Percentiles rank a stretch among this genome's conserved stretches.
phyloP scores from a whole-genome alignment of 2,888 invertebrate genomes.

The Idaea straminata region DNA sequence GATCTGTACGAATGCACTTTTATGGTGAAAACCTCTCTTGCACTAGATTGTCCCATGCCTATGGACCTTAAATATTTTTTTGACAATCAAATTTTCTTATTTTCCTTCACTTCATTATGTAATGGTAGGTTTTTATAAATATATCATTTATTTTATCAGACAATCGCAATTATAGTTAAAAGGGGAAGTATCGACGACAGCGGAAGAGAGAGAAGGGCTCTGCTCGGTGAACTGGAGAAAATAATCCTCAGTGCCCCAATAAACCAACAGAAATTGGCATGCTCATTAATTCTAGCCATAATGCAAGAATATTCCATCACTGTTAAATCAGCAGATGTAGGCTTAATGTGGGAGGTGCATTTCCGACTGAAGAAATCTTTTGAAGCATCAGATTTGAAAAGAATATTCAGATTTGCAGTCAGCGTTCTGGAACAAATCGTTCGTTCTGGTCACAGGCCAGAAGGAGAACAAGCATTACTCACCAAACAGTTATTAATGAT shows the following conservation, averaged over 20 bases:
- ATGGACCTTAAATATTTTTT: neutral
- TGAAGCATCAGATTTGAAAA: conserved; percentile 88
- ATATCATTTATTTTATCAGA: conserved; percentile 55
- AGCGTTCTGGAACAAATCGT: conserved; percentile 68
- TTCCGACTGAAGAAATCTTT: conserved; percentile 91
- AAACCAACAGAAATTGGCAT: conserved; percentile 88
- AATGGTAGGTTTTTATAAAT: neutral
- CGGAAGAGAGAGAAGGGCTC: conserved; percentile 83
- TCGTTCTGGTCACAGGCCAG: conserved; percentile 69
- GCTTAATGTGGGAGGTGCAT: conserved; percentile 93
- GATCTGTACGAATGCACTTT: neutral
- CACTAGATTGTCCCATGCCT: neutral
- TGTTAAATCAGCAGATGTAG: conserved; percentile 91
- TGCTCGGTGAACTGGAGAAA: conserved; percentile 87
- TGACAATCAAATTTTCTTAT: neutral
- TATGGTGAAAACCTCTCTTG: neutral
- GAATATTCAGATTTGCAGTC: conserved; percentile 84
- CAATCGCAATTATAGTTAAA: conserved; percentile 93
- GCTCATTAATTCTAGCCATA: conserved; percentile 89
- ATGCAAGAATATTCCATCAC: conserved; percentile 94
- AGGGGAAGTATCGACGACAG: conserved; percentile 88
- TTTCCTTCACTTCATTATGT: neutral
- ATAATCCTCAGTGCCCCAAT: conserved; percentile 91
- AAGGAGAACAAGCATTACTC: conserved; percentile 76
- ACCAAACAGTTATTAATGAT: conserved; percentile 87